Evolutionary conservation across 2,113 vertebrate genomes (phyloP).

Genomic region (Caloenas nicobarica): DNA sequence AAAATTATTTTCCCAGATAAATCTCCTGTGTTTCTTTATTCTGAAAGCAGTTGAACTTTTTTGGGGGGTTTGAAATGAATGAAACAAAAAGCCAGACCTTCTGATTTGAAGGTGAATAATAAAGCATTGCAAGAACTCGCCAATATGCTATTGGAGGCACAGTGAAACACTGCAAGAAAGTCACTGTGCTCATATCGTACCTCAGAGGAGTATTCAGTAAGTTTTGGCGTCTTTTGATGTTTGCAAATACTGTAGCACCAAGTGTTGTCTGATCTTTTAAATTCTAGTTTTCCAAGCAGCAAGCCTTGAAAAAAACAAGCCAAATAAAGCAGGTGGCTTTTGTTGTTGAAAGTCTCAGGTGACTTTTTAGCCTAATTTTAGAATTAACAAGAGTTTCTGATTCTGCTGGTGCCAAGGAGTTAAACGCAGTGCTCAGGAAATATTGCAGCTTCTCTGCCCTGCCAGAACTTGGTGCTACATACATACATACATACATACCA

Average conservation of each 20-base stretch:
- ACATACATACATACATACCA: not conserved
- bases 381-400: not conserved
- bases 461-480: not conserved
- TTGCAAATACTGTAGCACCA: slow-evolving; percentile 30
- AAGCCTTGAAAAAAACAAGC: not conserved
- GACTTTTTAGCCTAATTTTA: slow-evolving; percentile 33
- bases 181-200: not conserved
- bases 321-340: not conserved
- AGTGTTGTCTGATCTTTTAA: slow-evolving; percentile 36
- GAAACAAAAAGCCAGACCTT: not conserved
- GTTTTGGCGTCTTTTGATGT: slow-evolving; percentile 35
- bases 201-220: slow-evolving; percentile 5
- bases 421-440: not conserved
- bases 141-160: not conserved
- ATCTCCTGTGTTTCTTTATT: not conserved
- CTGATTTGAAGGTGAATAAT: not conserved
- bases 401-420: not conserved
- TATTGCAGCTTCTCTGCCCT: not conserved
- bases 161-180: not conserved
- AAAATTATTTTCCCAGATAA: not conserved
- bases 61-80: not conserved
- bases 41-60: not conserved
- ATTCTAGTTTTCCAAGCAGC: slow-evolving; percentile 25
- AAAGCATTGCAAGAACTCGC: not conserved
- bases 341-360: not conserved